Base-by-base conservation (phyloP, 2,797 vertebrate species). In the Ctenopoma multispine region DNA sequence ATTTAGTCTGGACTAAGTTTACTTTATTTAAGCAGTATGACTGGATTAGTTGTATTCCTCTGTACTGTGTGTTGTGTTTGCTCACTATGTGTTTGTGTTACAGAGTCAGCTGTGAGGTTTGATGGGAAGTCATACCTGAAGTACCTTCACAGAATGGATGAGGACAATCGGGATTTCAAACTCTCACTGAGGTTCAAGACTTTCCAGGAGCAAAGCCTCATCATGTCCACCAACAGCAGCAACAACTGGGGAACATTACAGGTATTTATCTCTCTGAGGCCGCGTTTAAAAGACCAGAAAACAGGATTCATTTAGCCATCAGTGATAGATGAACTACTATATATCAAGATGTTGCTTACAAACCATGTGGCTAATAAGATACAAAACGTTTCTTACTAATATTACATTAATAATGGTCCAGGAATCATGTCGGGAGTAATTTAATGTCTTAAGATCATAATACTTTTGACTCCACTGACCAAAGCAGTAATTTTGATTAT, bases 81-180 rank as follows among this genome's bases (percentile, higher is more conserved):
- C 11, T 12, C 44, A 46, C 24, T 20, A n/a, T 29, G 7, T 66
- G 29, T 51, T 4, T 74, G 0, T 63, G 13, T 90, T 85, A 71
- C 89, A 99, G 98, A 95, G 62, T 96, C 96, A 0, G 96, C 97
- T 0, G 48, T 96, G 72, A 92, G 90, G 72, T 98, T 99, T 72
- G 92, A 93, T 0, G 96, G 95, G 0, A 91, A 92, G 21, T 96
- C 96, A 72, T 98, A 95, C 61, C 59, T 98, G 69, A 94, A 77
- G 79, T 95, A 89, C 71, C 87, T 94, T 27, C 97, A 97, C 85
- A 72, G 58, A 53, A 76, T 86, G 73, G 94, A 95, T 0, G 92
- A 94, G 1, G 92, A 93, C 69, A 66, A 41, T 0, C 86, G 86
- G 63, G 82, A 89, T 29, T 96, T 96, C 92, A 91, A 83, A 15